phyloP scores from a whole-genome alignment of 2,113 vertebrate genomes.

The Leptocoma aspasia region DNA sequence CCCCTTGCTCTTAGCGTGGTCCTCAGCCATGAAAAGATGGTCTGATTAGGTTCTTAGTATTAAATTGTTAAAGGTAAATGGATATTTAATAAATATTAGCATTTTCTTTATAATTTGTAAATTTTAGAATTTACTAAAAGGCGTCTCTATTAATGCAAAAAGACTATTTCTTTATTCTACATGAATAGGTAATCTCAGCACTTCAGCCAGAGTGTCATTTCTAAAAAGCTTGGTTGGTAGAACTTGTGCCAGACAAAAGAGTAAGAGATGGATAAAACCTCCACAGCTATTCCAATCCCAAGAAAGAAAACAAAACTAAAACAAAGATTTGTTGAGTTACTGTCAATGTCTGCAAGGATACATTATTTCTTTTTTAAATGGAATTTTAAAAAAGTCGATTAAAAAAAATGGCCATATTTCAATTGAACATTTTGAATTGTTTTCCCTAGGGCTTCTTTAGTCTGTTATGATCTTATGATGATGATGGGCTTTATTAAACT shows the following conservation, averaged over 20 bases:
- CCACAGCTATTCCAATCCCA: background rate
- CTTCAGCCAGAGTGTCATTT: background rate
- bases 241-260: background rate
- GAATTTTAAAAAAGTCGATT: background rate
- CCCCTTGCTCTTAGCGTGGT: background rate
- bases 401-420: accelerated
- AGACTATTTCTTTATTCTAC: background rate
- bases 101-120: background rate
- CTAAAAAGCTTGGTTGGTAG: background rate
- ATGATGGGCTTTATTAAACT: background rate
- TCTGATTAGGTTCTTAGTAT: background rate
- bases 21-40: background rate
- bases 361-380: background rate
- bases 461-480: background rate
- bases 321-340: background rate
- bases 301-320: background rate
- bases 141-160: background rate
- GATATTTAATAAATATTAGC: background rate
- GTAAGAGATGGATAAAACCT: background rate
- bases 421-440: background rate
- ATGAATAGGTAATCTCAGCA: background rate
- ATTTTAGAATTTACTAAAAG: background rate
- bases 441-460: background rate
- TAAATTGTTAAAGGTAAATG: background rate
- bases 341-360: background rate